Base-by-base conservation (phyloP, 2,113 vertebrate genomes). In the Oreocharis arfaki region DNA sequence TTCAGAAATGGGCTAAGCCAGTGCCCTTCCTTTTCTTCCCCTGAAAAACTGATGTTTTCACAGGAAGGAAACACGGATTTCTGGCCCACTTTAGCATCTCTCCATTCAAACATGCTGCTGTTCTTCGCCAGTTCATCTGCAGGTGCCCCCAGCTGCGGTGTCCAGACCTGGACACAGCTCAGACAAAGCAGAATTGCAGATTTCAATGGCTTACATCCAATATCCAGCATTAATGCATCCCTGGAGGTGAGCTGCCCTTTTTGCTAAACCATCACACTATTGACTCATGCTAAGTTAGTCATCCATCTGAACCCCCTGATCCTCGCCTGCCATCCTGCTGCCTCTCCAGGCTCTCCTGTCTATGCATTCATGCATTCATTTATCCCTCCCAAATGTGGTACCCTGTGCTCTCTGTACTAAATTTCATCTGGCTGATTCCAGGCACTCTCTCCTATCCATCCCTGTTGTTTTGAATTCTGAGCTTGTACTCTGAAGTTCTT, bases 211-310 rank as follows among this genome's bases (percentile, higher is more conserved):
- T 93, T 47, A 53, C 75, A 84, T 94, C 90, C 95, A 94, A 44
- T 83, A 90, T 69, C 42, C 85, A 88, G 78, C 86, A 93, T 93
- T 90, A 93, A 96, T 90, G 93, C 94, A 95, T 95, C 95, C 93
- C 96, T 86, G 68, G 95, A 95, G 95, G 89, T 84, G 89, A 90
- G 83, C 93, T 96, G 95, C 96, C 94, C 96, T 97, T 96, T 97
- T 88, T 93, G 91, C 93, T 93, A 93, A 96, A 92, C 91, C 93
- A 95, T 95, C 93, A 55, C 52, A 90, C 93, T 96, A 96, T 93
- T 92, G 95, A 96, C 95, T 95, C 95, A 89, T 91, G 92, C 94
- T 94, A 97, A 95, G 94, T 89, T 88, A 97, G 88, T 88, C 95
- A 95, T 96, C 95, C 71, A 28, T 96, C 95, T 95, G 91, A 96